Percentiles rank a stretch among this genome's conserved stretches.
phyloP scores from a whole-genome alignment of 2,888 invertebrate species.

The Napeogenes sylphis region DNA sequence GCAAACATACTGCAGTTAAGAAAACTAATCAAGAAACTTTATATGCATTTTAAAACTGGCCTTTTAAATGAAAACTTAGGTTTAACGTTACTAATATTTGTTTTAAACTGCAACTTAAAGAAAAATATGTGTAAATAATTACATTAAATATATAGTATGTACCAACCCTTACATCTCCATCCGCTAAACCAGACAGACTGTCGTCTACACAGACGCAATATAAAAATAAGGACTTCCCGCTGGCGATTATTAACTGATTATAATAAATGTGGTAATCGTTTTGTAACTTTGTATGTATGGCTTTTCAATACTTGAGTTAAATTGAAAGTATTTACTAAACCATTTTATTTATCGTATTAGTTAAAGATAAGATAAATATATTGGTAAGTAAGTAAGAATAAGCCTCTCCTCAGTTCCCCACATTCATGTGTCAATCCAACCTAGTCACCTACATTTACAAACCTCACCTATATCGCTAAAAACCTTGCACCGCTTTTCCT shows the following conservation, averaged over 20 bases:
- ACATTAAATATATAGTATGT: background rate
- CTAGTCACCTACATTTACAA: constrained; percentile 52
- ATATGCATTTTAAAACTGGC: too few species aligned
- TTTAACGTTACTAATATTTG: too few species aligned
- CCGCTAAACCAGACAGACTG: constrained; percentile 15
- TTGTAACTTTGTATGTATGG: background rate
- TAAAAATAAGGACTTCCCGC: constrained; percentile 13
- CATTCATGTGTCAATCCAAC: constrained; percentile 19
- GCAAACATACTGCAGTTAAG: background rate
- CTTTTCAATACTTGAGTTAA: too few species aligned
- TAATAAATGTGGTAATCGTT: constrained; percentile 3
- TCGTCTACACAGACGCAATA: constrained; percentile 13
- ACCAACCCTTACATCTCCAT: constrained; percentile 10
- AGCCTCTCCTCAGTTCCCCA: too few species aligned
- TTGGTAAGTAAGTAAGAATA: too few species aligned
- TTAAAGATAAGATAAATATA: too few species aligned
- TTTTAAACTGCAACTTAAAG: too few species aligned
- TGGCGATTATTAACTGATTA: too few species aligned
- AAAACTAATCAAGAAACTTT: background rate
- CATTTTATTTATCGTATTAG: too few species aligned
- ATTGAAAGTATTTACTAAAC: too few species aligned
- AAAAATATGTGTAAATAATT: too few species aligned
- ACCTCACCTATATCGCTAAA: constrained; percentile 45
- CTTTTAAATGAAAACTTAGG: too few species aligned
- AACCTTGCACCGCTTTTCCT: constrained; percentile 48